Evolutionary conservation across 2,113 vertebrate species (phyloP).

Genomic region (Hoplias malabaricus): DNA sequence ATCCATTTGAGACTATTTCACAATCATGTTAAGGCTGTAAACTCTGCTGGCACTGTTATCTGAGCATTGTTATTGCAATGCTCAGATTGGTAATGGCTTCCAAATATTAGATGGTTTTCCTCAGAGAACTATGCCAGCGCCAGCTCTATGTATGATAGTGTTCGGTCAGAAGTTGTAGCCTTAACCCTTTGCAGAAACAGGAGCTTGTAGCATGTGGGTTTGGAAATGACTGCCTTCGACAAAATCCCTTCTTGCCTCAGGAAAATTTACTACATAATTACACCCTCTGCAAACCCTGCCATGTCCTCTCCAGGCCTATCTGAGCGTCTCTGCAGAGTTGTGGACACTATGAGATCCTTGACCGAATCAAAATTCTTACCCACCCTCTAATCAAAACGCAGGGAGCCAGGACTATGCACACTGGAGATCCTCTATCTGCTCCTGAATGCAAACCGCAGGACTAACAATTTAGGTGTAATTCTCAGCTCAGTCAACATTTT

Average conservation of each 20-base stretch:
- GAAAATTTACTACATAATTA: constrained; percentile 78
- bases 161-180: constrained; percentile 34
- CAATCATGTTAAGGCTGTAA: background rate
- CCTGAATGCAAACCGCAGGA: constrained; percentile 21
- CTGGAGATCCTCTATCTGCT: constrained; percentile 55
- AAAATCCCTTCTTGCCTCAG: constrained; percentile 67
- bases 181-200: constrained; percentile 50
- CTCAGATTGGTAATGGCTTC: constrained; percentile 9
- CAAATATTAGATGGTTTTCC: background rate
- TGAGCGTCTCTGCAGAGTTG: constrained; percentile 57
- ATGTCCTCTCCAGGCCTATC: constrained; percentile 47
- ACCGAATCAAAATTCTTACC: constrained; percentile 71
- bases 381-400: constrained; percentile 71
- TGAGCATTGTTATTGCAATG: background rate
- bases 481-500: constrained; percentile 55
- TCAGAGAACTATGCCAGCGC: constrained; percentile 40
- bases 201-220: constrained; percentile 69
- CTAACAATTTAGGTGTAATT: constrained; percentile 65
- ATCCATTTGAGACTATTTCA: background rate
- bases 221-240: constrained; percentile 72
- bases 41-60: background rate
- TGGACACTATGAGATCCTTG: constrained; percentile 66
- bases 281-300: constrained; percentile 55
- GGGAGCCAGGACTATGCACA: constrained; percentile 57
- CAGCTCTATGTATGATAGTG: constrained; percentile 50